Conservation (phyloP, 2,113 vertebrate species). For the Xiphias gladius region DNA sequence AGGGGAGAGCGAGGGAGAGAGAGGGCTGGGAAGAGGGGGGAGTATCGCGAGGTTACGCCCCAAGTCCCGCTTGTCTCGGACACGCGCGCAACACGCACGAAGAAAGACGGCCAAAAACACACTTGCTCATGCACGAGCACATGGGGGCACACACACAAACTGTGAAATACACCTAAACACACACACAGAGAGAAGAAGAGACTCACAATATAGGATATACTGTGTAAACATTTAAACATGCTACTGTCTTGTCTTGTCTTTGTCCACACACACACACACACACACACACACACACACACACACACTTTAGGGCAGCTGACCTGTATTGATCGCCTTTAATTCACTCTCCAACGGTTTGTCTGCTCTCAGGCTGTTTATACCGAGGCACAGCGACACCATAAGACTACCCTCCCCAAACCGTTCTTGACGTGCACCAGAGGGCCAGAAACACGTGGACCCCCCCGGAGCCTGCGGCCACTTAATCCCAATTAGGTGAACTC, state of each 20-base stretch:
- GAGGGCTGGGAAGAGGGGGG: background rate
- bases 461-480: too few relatives aligned
- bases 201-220: too few relatives aligned
- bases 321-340: background rate
- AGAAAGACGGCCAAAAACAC: background rate
- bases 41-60: conserved; percentile 74
- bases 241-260: background rate
- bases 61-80: conserved; percentile 54
- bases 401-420: too few relatives aligned
- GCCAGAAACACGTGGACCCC: too few relatives aligned
- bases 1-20: conserved; percentile 3
- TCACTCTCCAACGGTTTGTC: too few relatives aligned
- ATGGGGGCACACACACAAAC: background rate
- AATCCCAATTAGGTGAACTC: too few relatives aligned
- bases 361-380: too few relatives aligned
- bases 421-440: too few relatives aligned
- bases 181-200: background rate
- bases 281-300: too few relatives aligned
- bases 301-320: too few relatives aligned
- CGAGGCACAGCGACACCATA: too few relatives aligned
- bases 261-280: too few relatives aligned
- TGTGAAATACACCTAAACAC: background rate
- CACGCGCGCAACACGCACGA: conserved; percentile 5
- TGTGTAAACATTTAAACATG: background rate
- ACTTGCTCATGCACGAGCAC: background rate